Base-by-base conservation (phyloP, 1,140 invertebrate genomes). In the Rhagoletis pomonella region DNA sequence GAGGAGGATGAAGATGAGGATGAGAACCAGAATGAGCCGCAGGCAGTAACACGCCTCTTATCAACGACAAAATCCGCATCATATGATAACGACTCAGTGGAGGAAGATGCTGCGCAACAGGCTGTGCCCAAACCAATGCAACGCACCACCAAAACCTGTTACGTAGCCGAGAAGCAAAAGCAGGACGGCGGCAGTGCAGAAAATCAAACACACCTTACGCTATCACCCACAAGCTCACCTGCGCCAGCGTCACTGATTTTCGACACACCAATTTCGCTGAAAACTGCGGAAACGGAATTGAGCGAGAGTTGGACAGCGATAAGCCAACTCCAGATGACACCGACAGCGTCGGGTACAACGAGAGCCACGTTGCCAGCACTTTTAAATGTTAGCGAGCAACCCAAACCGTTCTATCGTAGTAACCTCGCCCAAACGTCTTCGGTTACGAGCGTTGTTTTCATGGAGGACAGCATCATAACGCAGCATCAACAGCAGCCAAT, bases 291-390 rank as follows among this genome's bases (percentile, higher is more conserved):
- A 58, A 44, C 19, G 4, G 39, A 67, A 12, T 19, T 55, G 44
- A 86, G 86, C 19, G 86, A 88, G 55, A 88, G 81, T 73, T 88
- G 88, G 88, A 62, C 90, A 1, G 90, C 90, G 47, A 90, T 92
- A 73, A 88, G 88, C 9, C 88, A 91, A 39, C 91, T 91, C 88
- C 85, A 89, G 87, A 89, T 91, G 88, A 92, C 91, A 67, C 88
- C 84, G 69, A 50, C 50, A 86, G 3, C 29, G 7, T 29, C 84
- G 29, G 29, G 29, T 29, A 4, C 85, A 85, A 85, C 88, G 14
- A 42, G 64, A 77, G 60, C 84, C 0, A 85, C 62, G 44, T 47
- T 50, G 47, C 5, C 12, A 85, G 19, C 19, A 50, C 17, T 19
- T 62, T 9, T 44, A 10, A 86, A 47, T 47, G 17, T 12, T 1